Evolutionary conservation across 2,113 vertebrate species (phyloP).

Genomic region (Lepus europaeus): DNA sequence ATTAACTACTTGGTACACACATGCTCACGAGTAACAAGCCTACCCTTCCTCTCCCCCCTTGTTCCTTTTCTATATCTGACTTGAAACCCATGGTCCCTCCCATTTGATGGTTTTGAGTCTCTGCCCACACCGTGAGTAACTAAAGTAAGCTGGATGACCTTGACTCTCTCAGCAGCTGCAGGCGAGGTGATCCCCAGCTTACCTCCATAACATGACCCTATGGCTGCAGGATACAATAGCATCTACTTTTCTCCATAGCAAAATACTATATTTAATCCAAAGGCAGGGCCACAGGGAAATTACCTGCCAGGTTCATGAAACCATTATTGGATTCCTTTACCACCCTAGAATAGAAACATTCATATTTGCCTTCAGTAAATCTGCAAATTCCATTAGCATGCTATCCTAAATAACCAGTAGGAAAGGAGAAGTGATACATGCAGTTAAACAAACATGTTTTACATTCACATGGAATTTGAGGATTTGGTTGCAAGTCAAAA

Average conservation of each 20-base stretch:
- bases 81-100: neutral
- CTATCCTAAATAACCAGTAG: neutral
- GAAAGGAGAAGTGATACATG: neutral
- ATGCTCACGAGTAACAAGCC: no score
- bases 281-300: neutral
- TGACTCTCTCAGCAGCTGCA: neutral
- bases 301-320: neutral
- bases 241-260: neutral
- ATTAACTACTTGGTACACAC: neutral
- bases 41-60: neutral
- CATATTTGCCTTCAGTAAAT: neutral
- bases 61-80: neutral
- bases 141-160: neutral
- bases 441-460: slow-evolving; percentile 12
- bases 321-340: neutral
- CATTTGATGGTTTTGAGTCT: neutral
- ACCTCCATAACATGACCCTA: neutral
- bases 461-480: slow-evolving; percentile 1
- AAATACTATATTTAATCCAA: slow-evolving; percentile 40
- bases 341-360: slow-evolving; percentile 21
- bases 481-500: slow-evolving; percentile 17
- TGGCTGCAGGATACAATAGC: neutral
- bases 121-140: neutral
- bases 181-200: neutral
- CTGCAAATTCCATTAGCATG: neutral